Percentiles rank a stretch among this genome's conserved stretches.
phyloP scores from a whole-genome alignment of 2,797 vertebrate species.

The Rousettus madagascariensis region DNA sequence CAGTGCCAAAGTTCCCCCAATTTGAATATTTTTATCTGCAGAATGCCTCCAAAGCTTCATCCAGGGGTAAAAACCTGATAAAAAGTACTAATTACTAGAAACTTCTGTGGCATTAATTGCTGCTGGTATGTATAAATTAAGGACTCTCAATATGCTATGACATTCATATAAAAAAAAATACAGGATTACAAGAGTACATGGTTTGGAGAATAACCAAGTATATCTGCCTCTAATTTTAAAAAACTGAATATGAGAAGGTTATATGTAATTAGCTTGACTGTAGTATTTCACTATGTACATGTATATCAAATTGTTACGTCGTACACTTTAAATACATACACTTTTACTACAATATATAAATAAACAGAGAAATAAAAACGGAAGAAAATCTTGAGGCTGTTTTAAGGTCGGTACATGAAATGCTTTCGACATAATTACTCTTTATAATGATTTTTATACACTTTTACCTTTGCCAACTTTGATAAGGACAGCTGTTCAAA shows the following conservation, averaged over 20 bases:
- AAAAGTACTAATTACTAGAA: background rate
- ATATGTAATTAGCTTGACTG: background rate
- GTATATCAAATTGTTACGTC: background rate
- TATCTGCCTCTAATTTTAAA: background rate
- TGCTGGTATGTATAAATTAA: background rate
- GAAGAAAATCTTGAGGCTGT: background rate
- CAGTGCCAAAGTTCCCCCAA: background rate
- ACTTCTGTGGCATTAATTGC: background rate
- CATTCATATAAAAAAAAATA: constrained; percentile 35
- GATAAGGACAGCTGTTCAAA: background rate
- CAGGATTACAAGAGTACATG: background rate
- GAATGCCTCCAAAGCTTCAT: constrained; percentile 1
- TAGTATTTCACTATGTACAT: background rate
- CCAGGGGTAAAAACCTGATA: background rate
- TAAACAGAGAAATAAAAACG: background rate
- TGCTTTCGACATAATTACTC: background rate
- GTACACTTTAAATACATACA: background rate
- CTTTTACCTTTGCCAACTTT: background rate
- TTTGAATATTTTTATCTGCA: background rate
- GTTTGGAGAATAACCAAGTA: constrained; percentile 15
- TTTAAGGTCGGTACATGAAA: background rate
- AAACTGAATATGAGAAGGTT: background rate
- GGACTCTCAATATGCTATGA: background rate
- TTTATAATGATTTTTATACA: background rate
- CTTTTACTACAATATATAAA: background rate